Evolutionary conservation across 2,888 invertebrate species (phyloP).

Genomic region (Polietes domitor): DNA sequence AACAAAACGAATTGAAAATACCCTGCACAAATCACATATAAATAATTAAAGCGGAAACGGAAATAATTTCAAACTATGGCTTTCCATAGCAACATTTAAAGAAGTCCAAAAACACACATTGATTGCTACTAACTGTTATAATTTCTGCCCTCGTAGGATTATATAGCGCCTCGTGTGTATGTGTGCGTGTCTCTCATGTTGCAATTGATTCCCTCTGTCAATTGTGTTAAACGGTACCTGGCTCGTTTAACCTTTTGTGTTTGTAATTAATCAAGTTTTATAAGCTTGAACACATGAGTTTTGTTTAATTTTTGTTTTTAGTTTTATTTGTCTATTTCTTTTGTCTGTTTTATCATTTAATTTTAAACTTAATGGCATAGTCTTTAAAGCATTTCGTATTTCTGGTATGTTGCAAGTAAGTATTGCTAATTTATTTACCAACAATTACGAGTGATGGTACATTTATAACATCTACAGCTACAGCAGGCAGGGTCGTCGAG

Average conservation of each 20-base stretch:
- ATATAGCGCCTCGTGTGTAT: too few relatives aligned
- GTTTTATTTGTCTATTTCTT: not conserved
- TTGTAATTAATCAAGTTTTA: not conserved
- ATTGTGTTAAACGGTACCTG: not conserved
- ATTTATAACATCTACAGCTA: not conserved
- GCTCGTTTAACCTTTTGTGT: not conserved
- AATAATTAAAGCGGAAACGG: too few relatives aligned
- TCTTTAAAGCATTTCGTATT: not conserved
- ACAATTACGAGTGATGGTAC: not conserved
- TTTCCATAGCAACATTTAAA: too few relatives aligned
- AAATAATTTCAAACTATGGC: too few relatives aligned
- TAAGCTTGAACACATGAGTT: not conserved
- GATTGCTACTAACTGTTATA: too few relatives aligned
- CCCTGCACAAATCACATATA: too few relatives aligned
- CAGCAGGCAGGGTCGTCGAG: not conserved
- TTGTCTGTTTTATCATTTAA: not conserved
- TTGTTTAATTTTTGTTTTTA: not conserved
- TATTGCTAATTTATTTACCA: slow-evolving; percentile 42
- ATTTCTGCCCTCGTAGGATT: too few relatives aligned
- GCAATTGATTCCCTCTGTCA: not conserved
- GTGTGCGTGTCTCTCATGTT: too few relatives aligned
- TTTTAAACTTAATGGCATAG: not conserved
- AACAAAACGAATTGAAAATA: too few relatives aligned
- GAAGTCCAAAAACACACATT: too few relatives aligned
- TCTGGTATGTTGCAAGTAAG: slow-evolving; percentile 28